These are phyloP conservation scores for Masticophis lateralis DNA, from an alignment of 2,797 vertebrate species.

Conservation along the genomic window DNA sequence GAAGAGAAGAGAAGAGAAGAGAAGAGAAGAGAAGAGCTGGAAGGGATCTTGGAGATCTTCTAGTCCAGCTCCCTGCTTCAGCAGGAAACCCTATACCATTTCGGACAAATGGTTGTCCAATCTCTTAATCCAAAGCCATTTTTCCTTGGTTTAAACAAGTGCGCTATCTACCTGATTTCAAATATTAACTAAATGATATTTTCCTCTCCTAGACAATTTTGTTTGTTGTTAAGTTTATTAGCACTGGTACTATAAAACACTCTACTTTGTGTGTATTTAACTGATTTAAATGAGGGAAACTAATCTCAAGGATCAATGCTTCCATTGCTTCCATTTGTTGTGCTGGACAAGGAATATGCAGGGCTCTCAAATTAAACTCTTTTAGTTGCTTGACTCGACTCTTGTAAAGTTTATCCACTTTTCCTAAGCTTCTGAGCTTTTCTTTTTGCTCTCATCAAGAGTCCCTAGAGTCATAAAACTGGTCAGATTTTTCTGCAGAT, in stretches of 20 bases:
- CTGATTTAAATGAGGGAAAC: not conserved
- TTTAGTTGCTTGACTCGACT: not conserved
- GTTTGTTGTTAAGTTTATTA: not conserved
- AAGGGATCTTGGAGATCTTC: too few relatives aligned
- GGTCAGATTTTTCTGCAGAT: not conserved
- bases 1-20: too few relatives aligned
- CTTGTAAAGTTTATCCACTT: not conserved
- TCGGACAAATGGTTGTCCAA: too few relatives aligned
- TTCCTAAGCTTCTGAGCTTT: not conserved
- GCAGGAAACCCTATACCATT: too few relatives aligned
- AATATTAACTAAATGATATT: not conserved
- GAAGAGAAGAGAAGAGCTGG: too few relatives aligned
- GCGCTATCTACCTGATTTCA: slow-evolving; percentile 10
- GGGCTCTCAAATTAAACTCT: not conserved
- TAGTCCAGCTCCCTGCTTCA: too few relatives aligned
- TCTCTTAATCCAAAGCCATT: not conserved
- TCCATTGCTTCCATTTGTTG: not conserved
- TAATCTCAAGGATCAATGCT: not conserved
- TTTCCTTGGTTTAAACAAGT: not conserved
- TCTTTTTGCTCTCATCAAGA: slow-evolving; percentile 1
- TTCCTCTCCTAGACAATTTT: not conserved
- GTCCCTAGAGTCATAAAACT: not conserved
- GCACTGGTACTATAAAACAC: not conserved
- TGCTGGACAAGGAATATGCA: not conserved
- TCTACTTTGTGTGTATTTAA: not conserved